These are phyloP conservation scores for Phrynosoma platyrhinos DNA, from an alignment of 2,113 vertebrate genomes.

Conservation along the genomic window DNA sequence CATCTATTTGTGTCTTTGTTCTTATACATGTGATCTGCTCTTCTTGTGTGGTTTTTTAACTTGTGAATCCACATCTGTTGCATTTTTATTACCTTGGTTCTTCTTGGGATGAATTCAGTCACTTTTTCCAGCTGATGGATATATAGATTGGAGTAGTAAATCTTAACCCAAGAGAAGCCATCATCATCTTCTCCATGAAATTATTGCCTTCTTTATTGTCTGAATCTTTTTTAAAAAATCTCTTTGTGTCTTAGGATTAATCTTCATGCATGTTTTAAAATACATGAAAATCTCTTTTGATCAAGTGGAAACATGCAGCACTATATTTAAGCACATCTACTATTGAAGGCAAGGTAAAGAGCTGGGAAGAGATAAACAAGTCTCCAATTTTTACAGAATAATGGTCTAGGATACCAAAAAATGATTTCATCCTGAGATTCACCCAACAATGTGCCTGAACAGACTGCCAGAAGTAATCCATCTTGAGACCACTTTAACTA, in stretches of 20 bases:
- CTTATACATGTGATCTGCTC: background rate
- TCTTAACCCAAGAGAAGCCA: background rate
- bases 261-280: slow-evolving; percentile 29
- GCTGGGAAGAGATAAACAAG: background rate
- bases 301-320: slow-evolving; percentile 1
- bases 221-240: slow-evolving; percentile 20
- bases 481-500: too few relatives aligned
- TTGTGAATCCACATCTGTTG: background rate
- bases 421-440: background rate
- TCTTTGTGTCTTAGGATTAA: background rate
- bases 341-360: slow-evolving; percentile 10
- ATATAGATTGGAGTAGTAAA: background rate
- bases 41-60: slow-evolving; percentile 25
- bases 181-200: background rate
- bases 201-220: background rate
- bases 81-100: background rate
- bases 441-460: background rate
- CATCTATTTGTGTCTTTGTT: background rate
- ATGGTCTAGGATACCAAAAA: background rate
- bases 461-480: too few relatives aligned
- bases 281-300: slow-evolving; percentile 1
- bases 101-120: slow-evolving; percentile 11
- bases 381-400: background rate
- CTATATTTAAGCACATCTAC: slow-evolving; percentile 8
- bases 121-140: background rate